phyloP scores from a whole-genome alignment of 92 coral and sea anemone species.

The Porites evermanni region DNA sequence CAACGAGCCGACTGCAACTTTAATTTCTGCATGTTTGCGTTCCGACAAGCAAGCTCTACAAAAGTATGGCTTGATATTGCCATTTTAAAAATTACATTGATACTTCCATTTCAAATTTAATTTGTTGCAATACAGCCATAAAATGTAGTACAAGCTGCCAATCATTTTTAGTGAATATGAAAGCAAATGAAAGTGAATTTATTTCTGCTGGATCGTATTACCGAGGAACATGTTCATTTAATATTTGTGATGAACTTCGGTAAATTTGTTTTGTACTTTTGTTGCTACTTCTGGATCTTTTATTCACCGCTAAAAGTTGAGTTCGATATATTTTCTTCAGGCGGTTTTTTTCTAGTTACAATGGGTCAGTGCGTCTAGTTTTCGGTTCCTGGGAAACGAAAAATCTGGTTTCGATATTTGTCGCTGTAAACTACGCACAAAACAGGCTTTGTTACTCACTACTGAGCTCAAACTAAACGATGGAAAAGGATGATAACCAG shows the following conservation, averaged over 20 bases:
- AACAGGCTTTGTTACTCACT: background rate
- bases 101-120: slow-evolving; percentile 27
- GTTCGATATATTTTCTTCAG: slow-evolving; percentile 2
- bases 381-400: slow-evolving; percentile 6
- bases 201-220: slow-evolving; percentile 29
- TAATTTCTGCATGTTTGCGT: slow-evolving; percentile 28
- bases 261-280: slow-evolving; percentile 32
- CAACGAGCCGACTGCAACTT: background rate
- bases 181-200: background rate
- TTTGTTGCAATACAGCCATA: slow-evolving; percentile 24
- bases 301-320: slow-evolving; percentile 25
- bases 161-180: slow-evolving; percentile 8
- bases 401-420: slow-evolving; percentile 6
- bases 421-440: background rate
- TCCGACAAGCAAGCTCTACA: slow-evolving; percentile 24
- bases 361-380: slow-evolving; percentile 14
- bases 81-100: slow-evolving; percentile 20
- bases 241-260: slow-evolving; percentile 23
- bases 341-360: slow-evolving; percentile 9
- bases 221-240: slow-evolving; percentile 23
- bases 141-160: slow-evolving; percentile 27
- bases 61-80: slow-evolving; percentile 17
- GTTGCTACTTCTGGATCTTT: slow-evolving; percentile 24
- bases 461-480: background rate
- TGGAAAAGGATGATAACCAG: too few relatives aligned